Evolutionary conservation across 2,888 invertebrate species (phyloP), one percentile per base, ranked within the genome.

Genomic region (Mesorhabditis sp.): DNA sequence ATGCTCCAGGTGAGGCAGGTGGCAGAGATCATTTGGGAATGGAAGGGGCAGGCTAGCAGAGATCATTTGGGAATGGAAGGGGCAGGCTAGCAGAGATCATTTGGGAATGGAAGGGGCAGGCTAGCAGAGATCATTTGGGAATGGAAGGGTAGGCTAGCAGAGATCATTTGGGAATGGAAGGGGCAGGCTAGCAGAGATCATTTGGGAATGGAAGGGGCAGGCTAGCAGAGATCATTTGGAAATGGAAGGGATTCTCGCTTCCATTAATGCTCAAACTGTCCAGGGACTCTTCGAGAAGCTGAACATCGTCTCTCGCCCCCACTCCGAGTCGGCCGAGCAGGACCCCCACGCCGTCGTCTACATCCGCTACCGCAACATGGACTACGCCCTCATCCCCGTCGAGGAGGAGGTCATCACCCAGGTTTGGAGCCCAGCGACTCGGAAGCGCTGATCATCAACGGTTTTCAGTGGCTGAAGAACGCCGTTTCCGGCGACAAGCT

Each of bases 351-450:
- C 78, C 15, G 69, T 78, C 66, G 58, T 77, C 66, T 76, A 76
- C 71, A 66, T 80, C 65, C 74, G 81, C 70, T 73, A 77, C 75
- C 75, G 76, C 65, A 73, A 78, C 61, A 77, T 81, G 77, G 79
- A 81, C 72, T 75, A 67, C 72, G 73, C 73, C 61, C 72, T 80
- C 63, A 70, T 81, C 45, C 82, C 81, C 67, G 50, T 81, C 62
- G 72, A 74, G 44, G 72, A 72, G 66, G 67, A 79, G 43, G 70
- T 66, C 43, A 4, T 72, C 42, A 41, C 67, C 6, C 63, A 70
- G 41, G 41, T 45, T 7, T 28, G 28, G 28, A 28, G 28, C 28
- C 28, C 2, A 28, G 2, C 28, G 28, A 1, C 28, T 28, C 28
- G 28, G 28, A 28, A 28, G 28, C 28, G 28, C 28, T 28, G 28